phyloP scores from a whole-genome alignment of 2,113 vertebrate species.

The Tyto alba region DNA sequence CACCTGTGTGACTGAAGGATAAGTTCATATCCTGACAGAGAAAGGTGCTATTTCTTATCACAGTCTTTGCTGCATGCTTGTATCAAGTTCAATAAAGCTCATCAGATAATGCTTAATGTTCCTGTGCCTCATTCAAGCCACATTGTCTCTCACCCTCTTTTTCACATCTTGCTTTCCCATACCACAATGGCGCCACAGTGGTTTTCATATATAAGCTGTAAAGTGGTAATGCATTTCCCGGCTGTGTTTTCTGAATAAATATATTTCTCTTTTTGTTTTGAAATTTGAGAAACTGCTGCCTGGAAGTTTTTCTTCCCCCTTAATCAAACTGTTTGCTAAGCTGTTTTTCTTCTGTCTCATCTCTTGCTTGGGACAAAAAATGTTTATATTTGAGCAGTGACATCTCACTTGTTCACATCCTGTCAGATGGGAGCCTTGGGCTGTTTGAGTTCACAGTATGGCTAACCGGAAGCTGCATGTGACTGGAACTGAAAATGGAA shows the following conservation, averaged over 20 bases:
- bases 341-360: neutral
- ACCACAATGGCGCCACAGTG: neutral
- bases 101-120: neutral
- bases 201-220: neutral
- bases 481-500: neutral
- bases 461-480: neutral
- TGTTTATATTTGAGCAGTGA: neutral
- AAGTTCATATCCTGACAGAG: neutral
- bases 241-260: neutral
- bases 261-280: neutral
- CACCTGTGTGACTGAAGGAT: neutral
- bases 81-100: neutral
- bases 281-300: neutral
- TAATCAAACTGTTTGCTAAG: neutral
- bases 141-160: neutral
- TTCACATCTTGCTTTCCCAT: neutral
- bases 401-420: neutral
- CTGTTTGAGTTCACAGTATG: neutral
- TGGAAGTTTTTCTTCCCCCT: neutral
- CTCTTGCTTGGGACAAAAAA: neutral
- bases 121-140: neutral
- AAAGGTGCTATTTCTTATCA: neutral
- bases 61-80: neutral
- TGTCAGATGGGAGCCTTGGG: neutral
- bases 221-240: neutral